Evolutionary conservation across 2,797 vertebrate genomes (phyloP).

Genomic region (Myoxocephalus aenaeus): DNA sequence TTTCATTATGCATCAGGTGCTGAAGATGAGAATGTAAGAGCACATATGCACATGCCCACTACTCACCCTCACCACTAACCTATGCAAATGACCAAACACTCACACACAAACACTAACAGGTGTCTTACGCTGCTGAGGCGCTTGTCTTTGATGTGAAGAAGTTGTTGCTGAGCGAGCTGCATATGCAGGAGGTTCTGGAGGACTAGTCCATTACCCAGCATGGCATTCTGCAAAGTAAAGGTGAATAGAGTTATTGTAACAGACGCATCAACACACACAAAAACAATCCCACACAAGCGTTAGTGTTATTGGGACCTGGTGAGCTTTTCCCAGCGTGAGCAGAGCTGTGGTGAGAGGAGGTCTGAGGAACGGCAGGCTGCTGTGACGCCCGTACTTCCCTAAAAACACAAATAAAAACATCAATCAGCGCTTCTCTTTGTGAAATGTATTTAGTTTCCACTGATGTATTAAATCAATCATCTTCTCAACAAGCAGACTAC

Average conservation of each 20-base stretch:
- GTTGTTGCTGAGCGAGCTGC: constrained; percentile 91
- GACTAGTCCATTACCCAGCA: constrained; percentile 88
- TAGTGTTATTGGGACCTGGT: constrained; percentile 86
- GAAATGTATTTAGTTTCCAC: constrained; percentile 14
- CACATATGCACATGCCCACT: constrained; percentile 7
- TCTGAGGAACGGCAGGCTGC: constrained; percentile 83
- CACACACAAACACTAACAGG: constrained; percentile 33
- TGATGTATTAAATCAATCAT: constrained; percentile 46
- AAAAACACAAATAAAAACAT: constrained; percentile 32
- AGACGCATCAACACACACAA: background rate
- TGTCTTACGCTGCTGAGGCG: constrained; percentile 90
- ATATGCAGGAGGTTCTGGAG: constrained; percentile 93
- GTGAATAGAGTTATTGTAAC: background rate
- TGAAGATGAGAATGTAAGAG: constrained; percentile 34
- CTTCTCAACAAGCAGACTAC: constrained; percentile 24
- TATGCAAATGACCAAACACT: constrained; percentile 42
- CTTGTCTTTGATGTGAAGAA: constrained; percentile 92
- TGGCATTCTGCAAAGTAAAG: constrained; percentile 75
- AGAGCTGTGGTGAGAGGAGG: constrained; percentile 90
- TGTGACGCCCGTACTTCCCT: constrained; percentile 85
- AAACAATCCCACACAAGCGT: background rate
- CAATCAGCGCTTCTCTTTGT: background rate
- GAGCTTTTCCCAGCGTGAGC: constrained; percentile 92
- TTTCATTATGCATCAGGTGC: constrained; percentile 38
- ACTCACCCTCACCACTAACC: background rate